Evolutionary conservation across 2,888 invertebrate genomes (phyloP).

Genomic region (Sphaerolaimus hirsutus): DNA sequence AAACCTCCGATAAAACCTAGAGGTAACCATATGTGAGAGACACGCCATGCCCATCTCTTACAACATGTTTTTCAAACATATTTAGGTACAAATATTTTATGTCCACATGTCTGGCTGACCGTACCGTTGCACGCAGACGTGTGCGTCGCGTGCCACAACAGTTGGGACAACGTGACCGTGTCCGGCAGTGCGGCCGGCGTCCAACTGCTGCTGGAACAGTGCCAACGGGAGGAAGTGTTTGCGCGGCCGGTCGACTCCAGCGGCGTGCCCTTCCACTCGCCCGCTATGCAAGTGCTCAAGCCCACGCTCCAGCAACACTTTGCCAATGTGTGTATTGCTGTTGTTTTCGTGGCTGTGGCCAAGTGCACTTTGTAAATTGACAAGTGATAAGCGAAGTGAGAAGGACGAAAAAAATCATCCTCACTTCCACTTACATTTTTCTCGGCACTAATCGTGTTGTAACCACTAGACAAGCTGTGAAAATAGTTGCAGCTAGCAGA

Average conservation of each 20-base stretch:
- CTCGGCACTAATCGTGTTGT: no score
- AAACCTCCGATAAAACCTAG: no score
- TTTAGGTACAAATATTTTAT: no score
- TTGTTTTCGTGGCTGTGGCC: background rate
- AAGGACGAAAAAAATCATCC: no score
- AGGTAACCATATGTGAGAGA: no score
- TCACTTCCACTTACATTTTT: no score
- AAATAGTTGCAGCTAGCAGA: no score
- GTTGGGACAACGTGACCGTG: constrained; percentile 69
- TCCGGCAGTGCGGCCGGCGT: constrained; percentile 52
- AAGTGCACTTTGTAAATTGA: no score
- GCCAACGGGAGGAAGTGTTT: constrained; percentile 44
- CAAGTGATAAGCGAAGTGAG: no score
- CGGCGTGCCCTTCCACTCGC: constrained; percentile 66
- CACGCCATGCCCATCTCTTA: no score
- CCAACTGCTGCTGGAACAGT: background rate
- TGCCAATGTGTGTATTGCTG: background rate
- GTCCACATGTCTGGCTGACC: no score
- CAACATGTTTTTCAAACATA: background rate
- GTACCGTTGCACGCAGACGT: constrained; percentile 55
- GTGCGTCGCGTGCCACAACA: constrained; percentile 76
- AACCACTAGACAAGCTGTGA: no score
- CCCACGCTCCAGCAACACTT: background rate
- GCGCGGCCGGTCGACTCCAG: constrained; percentile 59
- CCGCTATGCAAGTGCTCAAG: constrained; percentile 55